Conservation (phyloP, 2,888 invertebrate species). For the Drosophila setosimentum region DNA sequence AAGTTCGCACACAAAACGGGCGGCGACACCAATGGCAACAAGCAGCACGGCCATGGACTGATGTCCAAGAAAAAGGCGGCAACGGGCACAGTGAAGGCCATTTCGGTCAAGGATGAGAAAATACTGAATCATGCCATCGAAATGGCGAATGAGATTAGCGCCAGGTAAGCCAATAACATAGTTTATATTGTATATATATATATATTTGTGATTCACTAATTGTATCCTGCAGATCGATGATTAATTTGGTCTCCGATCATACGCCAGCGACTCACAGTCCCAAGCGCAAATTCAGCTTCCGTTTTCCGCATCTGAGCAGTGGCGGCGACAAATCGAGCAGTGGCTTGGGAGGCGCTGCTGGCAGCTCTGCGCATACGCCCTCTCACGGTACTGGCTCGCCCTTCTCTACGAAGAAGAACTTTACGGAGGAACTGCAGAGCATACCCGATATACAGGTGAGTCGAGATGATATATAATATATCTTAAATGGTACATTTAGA, state of each 20-base stretch:
- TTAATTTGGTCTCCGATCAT: conserved; percentile 86
- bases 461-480: background rate
- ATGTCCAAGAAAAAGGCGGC: conserved; percentile 82
- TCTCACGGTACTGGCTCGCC: conserved; percentile 84
- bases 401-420: conserved; percentile 89
- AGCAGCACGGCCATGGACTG: conserved; percentile 58
- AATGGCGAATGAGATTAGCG: conserved; percentile 95
- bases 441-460: conserved; percentile 95
- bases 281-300: conserved; percentile 92
- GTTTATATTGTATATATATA: no score
- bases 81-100: conserved; percentile 89
- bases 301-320: conserved; percentile 87
- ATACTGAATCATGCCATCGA: conserved; percentile 97
- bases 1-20: conserved; percentile 73
- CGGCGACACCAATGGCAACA: conserved; percentile 82
- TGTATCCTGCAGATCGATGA: conserved; percentile 86
- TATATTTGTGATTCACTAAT: conserved; percentile 1
- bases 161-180: conserved; percentile 85
- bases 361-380: conserved; percentile 56
- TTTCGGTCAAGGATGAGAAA: conserved; percentile 96
- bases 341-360: conserved; percentile 41
- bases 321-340: conserved; percentile 73
- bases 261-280: conserved; percentile 88
- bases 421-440: conserved; percentile 94
- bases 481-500: background rate